Evolutionary conservation across 2,888 invertebrate species (phyloP).

Genomic region (Drosophila neonasuta): DNA sequence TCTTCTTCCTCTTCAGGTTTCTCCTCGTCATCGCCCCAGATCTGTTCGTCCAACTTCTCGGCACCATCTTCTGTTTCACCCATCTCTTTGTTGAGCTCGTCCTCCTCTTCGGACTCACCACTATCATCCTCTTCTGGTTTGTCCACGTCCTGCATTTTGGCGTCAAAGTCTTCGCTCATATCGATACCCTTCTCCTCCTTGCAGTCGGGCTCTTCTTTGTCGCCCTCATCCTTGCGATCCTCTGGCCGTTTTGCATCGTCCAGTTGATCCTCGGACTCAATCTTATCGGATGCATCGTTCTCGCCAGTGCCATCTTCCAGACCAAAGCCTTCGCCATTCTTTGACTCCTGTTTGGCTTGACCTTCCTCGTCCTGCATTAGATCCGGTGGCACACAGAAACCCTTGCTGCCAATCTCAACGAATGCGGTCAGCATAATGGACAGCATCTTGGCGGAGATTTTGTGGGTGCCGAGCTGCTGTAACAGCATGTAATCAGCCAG

Average conservation of each 20-base stretch:
- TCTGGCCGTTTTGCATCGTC: conserved; percentile 92
- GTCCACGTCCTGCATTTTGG: conserved; percentile 85
- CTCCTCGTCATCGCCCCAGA: conserved; percentile 94
- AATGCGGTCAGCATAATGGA: conserved; percentile 93
- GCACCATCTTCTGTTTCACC: conserved; percentile 95
- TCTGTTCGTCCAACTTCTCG: conserved; percentile 90
- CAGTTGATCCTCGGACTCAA: conserved; percentile 93
- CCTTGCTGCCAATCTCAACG: conserved; percentile 91
- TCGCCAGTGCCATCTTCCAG: conserved; percentile 93
- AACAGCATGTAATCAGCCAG: conserved; percentile 91
- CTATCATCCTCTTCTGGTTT: conserved; percentile 85
- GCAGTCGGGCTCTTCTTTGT: conserved; percentile 89
- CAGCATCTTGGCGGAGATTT: conserved; percentile 91
- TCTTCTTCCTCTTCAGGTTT: conserved; percentile 85
- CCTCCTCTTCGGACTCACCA: conserved; percentile 87
- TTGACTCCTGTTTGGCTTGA: conserved; percentile 83
- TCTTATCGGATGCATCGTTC: conserved; percentile 95
- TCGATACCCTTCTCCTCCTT: conserved; percentile 96
- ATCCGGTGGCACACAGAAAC: conserved; percentile 96
- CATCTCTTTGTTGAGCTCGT: conserved; percentile 97
- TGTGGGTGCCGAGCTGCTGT: conserved; percentile 89
- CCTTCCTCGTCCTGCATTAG: conserved; percentile 89
- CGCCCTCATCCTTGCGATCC: conserved; percentile 84
- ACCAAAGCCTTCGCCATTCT: conserved; percentile 90
- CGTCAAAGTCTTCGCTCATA: conserved; percentile 98